A percentile compares a stretch with the other conserved stretches of the same genome.
These are phyloP conservation scores for Ctenicera cuprea DNA, from an alignment of 2,888 invertebrate species.

Conservation along the genomic window DNA sequence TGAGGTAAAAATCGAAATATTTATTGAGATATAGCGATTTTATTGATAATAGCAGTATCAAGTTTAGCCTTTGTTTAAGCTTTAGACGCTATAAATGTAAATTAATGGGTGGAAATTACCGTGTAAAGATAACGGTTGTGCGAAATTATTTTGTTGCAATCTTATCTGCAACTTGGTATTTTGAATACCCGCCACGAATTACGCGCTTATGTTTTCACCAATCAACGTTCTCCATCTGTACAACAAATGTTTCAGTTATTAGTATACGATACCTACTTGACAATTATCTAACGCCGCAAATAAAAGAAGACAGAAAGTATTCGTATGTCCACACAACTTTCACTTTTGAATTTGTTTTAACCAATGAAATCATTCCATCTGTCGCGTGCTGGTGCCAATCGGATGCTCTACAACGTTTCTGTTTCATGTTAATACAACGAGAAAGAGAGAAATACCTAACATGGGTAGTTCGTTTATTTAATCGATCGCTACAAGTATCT, in stretches of 20 bases:
- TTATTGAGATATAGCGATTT: not conserved
- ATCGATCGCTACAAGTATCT: conserved; percentile 24
- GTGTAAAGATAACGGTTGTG: not conserved
- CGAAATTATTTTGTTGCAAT: conserved; percentile 20
- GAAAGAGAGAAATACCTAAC: not conserved
- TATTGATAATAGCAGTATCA: not conserved
- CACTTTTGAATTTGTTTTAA: conserved; percentile 44
- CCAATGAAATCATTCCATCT: conserved; percentile 72
- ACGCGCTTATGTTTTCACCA: conserved; percentile 70
- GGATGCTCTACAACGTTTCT: not conserved
- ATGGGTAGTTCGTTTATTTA: conserved; percentile 5
- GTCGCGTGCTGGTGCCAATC: conserved; percentile 62
- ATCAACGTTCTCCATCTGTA: conserved; percentile 83
- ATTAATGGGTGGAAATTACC: not conserved
- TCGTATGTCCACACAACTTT: not conserved
- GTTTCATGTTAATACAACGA: not conserved
- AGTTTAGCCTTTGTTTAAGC: not conserved
- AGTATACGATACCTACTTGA: not conserved
- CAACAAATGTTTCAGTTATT: conserved; percentile 30
- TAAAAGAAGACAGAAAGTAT: conserved; percentile 14
- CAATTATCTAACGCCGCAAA: not conserved
- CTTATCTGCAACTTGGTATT: conserved; percentile 31
- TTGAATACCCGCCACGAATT: conserved; percentile 46
- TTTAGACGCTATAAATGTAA: not conserved
- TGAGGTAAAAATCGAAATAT: not conserved